Evolutionary conservation across 2,113 vertebrate species (phyloP).

Genomic region (Cyprinodon tularosa): DNA sequence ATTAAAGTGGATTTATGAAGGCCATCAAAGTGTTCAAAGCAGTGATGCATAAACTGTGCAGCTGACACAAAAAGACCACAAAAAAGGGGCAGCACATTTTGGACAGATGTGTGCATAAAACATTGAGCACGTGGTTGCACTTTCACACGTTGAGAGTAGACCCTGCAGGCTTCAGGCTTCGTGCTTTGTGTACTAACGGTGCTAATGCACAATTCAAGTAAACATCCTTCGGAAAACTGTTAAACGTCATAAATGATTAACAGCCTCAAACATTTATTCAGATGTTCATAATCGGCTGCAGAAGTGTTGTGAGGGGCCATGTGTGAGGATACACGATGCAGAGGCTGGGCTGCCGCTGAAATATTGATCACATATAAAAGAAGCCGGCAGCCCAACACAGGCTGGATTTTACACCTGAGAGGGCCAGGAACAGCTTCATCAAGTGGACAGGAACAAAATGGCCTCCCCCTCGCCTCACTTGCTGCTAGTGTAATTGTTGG

Average conservation of each 20-base stretch:
- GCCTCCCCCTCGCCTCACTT: constrained; percentile 51
- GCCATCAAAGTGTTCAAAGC: neutral
- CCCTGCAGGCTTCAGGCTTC: neutral
- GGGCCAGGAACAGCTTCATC: constrained; percentile 52
- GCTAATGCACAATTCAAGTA: constrained; percentile 63
- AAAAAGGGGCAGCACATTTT: constrained; percentile 21
- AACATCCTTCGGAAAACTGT: constrained; percentile 55
- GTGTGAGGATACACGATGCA: constrained; percentile 46
- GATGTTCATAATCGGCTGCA: constrained; percentile 62
- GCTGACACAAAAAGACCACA: constrained; percentile 27
- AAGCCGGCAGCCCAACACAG: constrained; percentile 58
- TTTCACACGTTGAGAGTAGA: constrained; percentile 22
- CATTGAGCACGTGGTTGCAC: constrained; percentile 20
- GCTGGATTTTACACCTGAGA: constrained; percentile 71
- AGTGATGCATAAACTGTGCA: constrained; percentile 10
- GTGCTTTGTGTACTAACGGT: constrained; percentile 4
- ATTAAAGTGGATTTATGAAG: constrained; percentile 19
- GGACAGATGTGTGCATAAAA: constrained; percentile 33
- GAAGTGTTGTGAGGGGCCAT: constrained; percentile 50
- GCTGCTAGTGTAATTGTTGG: constrained; percentile 48
- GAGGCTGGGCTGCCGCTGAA: constrained; percentile 58
- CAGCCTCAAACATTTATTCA: constrained; percentile 57
- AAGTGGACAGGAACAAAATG: constrained; percentile 70
- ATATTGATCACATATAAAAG: constrained; percentile 75
- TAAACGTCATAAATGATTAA: constrained; percentile 66